Conservation (phyloP, 1,140 invertebrate species). For the Hylaeus anthracinus region DNA sequence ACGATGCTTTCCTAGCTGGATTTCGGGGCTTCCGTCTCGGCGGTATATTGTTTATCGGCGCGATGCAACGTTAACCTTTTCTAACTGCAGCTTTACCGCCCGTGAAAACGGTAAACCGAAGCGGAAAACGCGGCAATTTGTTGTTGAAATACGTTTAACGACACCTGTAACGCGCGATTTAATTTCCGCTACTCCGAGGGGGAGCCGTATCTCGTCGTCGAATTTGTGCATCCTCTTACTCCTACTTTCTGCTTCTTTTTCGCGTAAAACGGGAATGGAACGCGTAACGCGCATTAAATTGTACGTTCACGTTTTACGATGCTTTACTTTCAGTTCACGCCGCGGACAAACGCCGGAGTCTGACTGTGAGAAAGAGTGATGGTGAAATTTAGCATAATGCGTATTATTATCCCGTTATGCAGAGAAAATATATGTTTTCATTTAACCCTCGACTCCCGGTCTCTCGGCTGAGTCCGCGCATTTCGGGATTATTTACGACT, state of each 20-base stretch:
- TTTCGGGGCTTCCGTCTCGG: not conserved
- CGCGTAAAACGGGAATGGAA: not conserved
- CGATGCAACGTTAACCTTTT: constrained; percentile 2
- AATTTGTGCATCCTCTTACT: not conserved
- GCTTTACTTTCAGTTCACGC: not conserved
- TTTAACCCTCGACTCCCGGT: too few species aligned
- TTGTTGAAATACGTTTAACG: constrained; percentile 8
- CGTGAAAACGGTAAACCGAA: not conserved
- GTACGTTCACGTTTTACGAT: not conserved
- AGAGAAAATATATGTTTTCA: too few species aligned
- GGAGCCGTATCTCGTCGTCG: not conserved
- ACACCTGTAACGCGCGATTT: constrained; percentile 3
- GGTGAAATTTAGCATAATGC: too few species aligned
- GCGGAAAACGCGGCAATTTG: not conserved
- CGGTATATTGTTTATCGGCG: constrained; percentile 19
- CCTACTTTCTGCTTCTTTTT: not conserved
- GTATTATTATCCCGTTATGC: too few species aligned
- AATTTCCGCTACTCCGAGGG: not conserved
- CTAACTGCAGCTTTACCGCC: not conserved
- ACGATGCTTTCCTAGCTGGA: constrained; percentile 3
- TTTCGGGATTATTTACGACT: too few species aligned
- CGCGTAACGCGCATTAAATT: not conserved
- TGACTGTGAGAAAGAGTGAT: too few species aligned
- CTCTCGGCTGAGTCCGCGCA: too few species aligned
- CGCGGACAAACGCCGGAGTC: too few species aligned